Evolutionary conservation across 2,113 vertebrate species (phyloP).

Genomic region (Podocnemis expansa): DNA sequence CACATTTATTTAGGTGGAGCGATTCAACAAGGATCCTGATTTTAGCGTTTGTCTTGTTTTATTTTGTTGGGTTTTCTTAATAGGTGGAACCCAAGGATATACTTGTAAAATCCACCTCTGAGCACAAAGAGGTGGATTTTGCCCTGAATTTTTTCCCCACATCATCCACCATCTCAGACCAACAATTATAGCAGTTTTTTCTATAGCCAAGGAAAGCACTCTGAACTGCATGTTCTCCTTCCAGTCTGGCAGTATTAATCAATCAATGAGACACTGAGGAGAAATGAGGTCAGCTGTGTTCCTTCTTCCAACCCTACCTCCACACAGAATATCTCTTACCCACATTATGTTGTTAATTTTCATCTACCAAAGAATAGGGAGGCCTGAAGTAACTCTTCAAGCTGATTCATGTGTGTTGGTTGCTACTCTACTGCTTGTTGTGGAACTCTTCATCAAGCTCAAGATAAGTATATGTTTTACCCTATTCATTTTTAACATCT

Average conservation of each 20-base stretch:
- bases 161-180: neutral
- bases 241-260: neutral
- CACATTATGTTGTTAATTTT: fast-evolving
- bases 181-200: fast-evolving
- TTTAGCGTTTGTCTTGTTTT: neutral
- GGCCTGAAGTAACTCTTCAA: neutral
- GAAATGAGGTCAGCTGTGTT: neutral
- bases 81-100: neutral
- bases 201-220: neutral
- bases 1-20: fast-evolving
- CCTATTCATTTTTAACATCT: neutral
- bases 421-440: fast-evolving
- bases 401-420: fast-evolving
- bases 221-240: fast-evolving
- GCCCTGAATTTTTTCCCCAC: neutral
- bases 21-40: neutral
- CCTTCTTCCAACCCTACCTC: neutral
- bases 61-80: neutral
- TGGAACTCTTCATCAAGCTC: fast-evolving
- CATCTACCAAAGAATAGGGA: neutral
- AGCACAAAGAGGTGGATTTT: fast-evolving
- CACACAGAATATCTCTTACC: fast-evolving
- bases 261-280: neutral
- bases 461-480: fast-evolving
- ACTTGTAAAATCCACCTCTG: neutral